Conservation (phyloP, 2,797 vertebrate species). For the Pseudochromis fuscus region DNA sequence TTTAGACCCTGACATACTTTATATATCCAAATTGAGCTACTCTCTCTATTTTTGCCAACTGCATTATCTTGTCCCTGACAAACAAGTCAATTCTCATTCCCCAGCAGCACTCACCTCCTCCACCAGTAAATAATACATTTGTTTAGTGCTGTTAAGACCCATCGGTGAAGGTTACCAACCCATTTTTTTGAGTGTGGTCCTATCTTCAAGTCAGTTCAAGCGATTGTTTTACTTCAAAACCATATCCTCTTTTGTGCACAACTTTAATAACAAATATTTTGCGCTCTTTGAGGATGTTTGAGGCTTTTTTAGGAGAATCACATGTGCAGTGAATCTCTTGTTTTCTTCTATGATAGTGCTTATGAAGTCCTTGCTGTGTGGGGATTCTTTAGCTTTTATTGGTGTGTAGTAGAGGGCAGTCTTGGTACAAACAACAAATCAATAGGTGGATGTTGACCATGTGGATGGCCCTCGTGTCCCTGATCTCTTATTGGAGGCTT, state of each 20-base stretch:
- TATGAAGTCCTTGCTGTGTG: conserved; percentile 21
- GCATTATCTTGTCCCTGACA: conserved; percentile 61
- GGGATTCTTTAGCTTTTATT: conserved; percentile 39
- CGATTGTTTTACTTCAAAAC: conserved; percentile 1
- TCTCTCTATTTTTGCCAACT: conserved; percentile 54
- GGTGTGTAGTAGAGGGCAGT: conserved; percentile 26
- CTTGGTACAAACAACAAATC: conserved; percentile 55
- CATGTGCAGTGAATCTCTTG: conserved; percentile 5
- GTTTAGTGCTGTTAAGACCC: conserved; percentile 42
- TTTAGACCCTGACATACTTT: conserved; percentile 3
- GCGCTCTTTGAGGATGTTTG: conserved; percentile 7
- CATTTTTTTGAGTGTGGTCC: conserved; percentile 32
- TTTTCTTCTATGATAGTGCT: conserved; percentile 18
- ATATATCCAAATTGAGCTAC: conserved; percentile 12
- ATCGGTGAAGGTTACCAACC: conserved; percentile 35
- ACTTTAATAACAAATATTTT: not conserved
- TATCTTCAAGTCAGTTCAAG: conserved; percentile 15
- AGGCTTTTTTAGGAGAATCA: conserved; percentile 15
- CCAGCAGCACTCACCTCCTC: conserved; percentile 36
- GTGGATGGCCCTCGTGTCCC: conserved; percentile 34
- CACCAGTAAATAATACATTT: conserved; percentile 58
- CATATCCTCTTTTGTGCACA: not conserved
- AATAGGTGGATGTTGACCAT: conserved; percentile 47
- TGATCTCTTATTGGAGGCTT: conserved; percentile 56
- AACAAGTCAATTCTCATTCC: conserved; percentile 67